Base-by-base conservation (phyloP, 2,888 invertebrate genomes). In the Selenia dentaria region DNA sequence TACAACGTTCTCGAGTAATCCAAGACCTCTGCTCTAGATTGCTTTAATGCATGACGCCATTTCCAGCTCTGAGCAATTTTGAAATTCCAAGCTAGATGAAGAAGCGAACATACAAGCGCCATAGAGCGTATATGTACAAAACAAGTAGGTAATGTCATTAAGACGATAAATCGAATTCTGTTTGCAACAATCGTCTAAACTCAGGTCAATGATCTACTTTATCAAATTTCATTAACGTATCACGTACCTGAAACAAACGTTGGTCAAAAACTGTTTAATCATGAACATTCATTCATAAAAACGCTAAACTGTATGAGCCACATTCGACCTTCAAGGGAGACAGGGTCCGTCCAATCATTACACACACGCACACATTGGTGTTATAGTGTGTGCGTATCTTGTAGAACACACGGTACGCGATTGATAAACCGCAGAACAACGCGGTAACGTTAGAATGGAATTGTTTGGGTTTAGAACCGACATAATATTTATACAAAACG, bases 261-360 rank as follows among this genome's bases (percentile, higher is more conserved):
- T 26, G 38, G 44, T 47, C 28, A 46, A 40, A 47, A 43, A 46
- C 37, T 44, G 37, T 33, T 36, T 43, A 44, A 51, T 46, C 43
- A 48, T 56, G 60, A 61, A 54, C n/a, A 51, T 68, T 68, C 71
- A 79, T 79, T 79, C 71, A 77, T 68, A 62, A 58, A 62, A 62
- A 64, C 62, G 61, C 63, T 62, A 62, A 64, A 62, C 64, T 68
- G 69, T 71, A 64, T 70, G 74, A 68, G 6, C 6, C 74, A 60
- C 40, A 55, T 33, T 42, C 73, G 79, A 79, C 77, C 79, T 76
- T 72, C 58, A 67, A 72, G 67, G 67, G 70, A 70, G 66, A 67
- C 69, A 67, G 66, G 74, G 67, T 68, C 66, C 61, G 57, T 59
- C 59, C 59, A 57, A 59, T 60, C 60, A 55, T 59, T 54, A 58